phyloP scores from a whole-genome alignment of 2,888 invertebrate species.

The Drosophila melanocephala region DNA sequence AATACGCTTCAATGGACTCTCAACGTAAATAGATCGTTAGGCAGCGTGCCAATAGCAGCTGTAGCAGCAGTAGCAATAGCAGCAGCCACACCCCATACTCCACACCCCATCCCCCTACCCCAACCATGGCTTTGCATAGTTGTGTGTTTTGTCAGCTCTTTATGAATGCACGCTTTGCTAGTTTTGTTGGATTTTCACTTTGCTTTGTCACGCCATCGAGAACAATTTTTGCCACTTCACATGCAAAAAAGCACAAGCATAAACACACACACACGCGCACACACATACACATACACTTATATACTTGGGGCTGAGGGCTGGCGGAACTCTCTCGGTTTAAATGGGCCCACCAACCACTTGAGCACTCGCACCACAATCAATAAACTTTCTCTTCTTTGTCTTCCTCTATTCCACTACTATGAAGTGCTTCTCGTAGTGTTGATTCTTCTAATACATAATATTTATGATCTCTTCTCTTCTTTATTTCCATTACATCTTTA shows the following conservation, averaged over 20 bases:
- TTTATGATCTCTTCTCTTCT: neutral
- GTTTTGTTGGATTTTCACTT: constrained; percentile 68
- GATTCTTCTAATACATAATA: neutral
- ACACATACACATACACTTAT: neutral
- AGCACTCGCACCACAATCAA: constrained; percentile 26
- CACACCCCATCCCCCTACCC: neutral
- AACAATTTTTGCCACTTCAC: constrained; percentile 64
- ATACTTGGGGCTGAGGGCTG: constrained; percentile 7
- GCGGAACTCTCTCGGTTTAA: constrained; percentile 20
- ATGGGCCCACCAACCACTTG: constrained; percentile 38
- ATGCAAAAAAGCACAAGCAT: constrained; percentile 51
- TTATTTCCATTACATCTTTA: neutral
- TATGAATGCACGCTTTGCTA: constrained; percentile 55
- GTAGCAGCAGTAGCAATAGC: neutral
- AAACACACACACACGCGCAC: constrained; percentile 5
- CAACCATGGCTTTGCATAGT: neutral
- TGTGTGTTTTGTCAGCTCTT: constrained; percentile 38
- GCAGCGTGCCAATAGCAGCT: constrained; percentile 57
- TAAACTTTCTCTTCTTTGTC: constrained; percentile 7
- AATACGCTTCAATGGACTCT: constrained; percentile 79
- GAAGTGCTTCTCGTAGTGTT: neutral
- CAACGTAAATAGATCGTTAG: constrained; percentile 81
- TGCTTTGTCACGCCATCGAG: constrained; percentile 77
- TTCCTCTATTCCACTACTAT: neutral
- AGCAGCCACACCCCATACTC: neutral